Percentiles rank a stretch among this genome's conserved stretches.
These are phyloP conservation scores for Perca flavescens DNA, from an alignment of 2,113 vertebrate genomes.

Conservation along the genomic window DNA sequence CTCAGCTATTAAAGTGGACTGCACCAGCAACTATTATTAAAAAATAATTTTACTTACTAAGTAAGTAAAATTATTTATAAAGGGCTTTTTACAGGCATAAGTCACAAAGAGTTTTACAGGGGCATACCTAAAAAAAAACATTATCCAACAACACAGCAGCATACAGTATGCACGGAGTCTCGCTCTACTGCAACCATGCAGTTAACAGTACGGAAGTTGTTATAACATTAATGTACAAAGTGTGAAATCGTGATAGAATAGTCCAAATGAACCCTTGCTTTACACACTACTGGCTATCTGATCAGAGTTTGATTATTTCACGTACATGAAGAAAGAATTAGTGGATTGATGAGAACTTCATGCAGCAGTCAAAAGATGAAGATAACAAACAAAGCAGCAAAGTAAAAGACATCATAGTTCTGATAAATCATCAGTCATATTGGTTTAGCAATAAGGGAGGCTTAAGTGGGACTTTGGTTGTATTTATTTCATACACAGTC, in stretches of 20 bases:
- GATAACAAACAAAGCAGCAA: neutral
- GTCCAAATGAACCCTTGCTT: neutral
- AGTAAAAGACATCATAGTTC: neutral
- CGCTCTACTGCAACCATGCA: neutral
- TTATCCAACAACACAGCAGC: neutral
- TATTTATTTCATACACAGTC: constrained; percentile 32
- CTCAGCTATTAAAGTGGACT: neutral
- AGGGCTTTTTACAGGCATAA: no score
- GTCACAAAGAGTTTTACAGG: no score
- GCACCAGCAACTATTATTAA: neutral
- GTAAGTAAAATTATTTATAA: no score
- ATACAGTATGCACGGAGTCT: neutral
- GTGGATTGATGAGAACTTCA: neutral
- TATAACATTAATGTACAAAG: neutral
- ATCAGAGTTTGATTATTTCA: neutral
- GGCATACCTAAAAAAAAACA: no score
- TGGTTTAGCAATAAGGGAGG: constrained; percentile 24
- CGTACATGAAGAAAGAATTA: neutral
- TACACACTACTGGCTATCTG: neutral
- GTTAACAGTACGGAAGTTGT: neutral
- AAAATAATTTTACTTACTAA: no score
- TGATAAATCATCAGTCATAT: constrained; percentile 15
- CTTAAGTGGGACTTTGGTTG: neutral
- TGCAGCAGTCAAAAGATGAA: neutral
- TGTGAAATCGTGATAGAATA: neutral